A percentile compares a stretch with the other conserved stretches of the same genome.
Evolutionary conservation across 2,797 vertebrate species (phyloP).

Genomic region (Zonotrichia albicollis): DNA sequence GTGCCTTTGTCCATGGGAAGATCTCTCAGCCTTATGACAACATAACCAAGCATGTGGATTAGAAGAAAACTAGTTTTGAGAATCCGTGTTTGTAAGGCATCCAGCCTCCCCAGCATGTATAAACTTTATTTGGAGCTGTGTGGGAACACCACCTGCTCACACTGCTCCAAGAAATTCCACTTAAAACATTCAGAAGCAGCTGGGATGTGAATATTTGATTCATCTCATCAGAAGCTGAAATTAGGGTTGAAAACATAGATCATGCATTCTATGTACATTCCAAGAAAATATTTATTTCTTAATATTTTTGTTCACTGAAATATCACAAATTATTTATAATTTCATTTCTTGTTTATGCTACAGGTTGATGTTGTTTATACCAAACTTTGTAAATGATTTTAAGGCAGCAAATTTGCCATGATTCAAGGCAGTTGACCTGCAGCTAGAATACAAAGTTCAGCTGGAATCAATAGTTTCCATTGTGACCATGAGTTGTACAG

Average conservation of each 20-base stretch:
- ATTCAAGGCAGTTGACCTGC: not conserved
- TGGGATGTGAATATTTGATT: slow-evolving; percentile 74
- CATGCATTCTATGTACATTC: slow-evolving; percentile 49
- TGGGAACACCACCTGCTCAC: slow-evolving; percentile 67
- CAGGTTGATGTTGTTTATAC: slow-evolving; percentile 4
- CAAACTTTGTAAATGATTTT: slow-evolving; percentile 10
- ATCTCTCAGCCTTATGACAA: not conserved
- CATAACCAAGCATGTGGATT: not conserved
- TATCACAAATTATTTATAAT: slow-evolving; percentile 52
- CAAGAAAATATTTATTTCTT: slow-evolving; percentile 70
- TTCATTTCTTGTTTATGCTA: slow-evolving; percentile 50
- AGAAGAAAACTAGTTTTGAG: not conserved
- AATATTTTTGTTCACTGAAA: slow-evolving; percentile 59
- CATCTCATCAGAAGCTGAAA: slow-evolving; percentile 67
- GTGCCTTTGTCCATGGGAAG: not conserved
- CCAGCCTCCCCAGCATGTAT: slow-evolving; percentile 12
- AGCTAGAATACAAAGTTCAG: not conserved
- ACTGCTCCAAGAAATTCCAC: slow-evolving; percentile 64
- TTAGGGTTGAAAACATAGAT: slow-evolving; percentile 69
- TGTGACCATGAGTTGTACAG: not conserved
- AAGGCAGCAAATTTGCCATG: not conserved
- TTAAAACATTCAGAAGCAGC: slow-evolving; percentile 70
- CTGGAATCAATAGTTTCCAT: not conserved
- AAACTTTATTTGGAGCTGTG: slow-evolving; percentile 66
- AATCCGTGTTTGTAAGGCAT: slow-evolving; percentile 49